Evolutionary conservation across 2,888 invertebrate genomes (phyloP).

Genomic region (Mechanitis mazaeus): DNA sequence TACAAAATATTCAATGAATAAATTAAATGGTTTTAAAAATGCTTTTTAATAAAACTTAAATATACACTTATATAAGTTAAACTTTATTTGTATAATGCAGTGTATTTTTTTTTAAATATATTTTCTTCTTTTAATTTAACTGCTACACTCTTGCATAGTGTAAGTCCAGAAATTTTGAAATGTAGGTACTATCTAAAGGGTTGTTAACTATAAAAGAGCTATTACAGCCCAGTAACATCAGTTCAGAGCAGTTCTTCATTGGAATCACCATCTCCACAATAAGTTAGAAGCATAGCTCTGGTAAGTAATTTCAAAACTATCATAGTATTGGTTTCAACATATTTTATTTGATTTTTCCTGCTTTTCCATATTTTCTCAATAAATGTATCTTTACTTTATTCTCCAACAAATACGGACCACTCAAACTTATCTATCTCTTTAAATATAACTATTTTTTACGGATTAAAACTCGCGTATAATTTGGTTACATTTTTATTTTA

Average conservation of each 20-base stretch:
- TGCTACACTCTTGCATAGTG: conserved; percentile 17
- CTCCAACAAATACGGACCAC: too few species aligned
- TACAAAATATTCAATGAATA: too few species aligned
- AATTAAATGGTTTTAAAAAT: too few species aligned
- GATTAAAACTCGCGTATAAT: too few species aligned
- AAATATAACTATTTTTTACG: too few species aligned
- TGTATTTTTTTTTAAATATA: background rate
- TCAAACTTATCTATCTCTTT: too few species aligned
- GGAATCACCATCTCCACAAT: conserved; percentile 33
- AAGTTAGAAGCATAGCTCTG: conserved; percentile 33
- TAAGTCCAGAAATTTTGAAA: conserved; percentile 10
- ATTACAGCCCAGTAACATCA: conserved; percentile 39
- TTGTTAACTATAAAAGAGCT: conserved; percentile 52
- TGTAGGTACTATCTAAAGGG: conserved; percentile 5
- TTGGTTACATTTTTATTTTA: too few species aligned
- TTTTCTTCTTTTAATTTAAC: background rate
- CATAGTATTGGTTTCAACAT: conserved; percentile 7
- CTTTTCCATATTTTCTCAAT: too few species aligned
- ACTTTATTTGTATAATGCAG: too few species aligned
- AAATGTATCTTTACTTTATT: too few species aligned
- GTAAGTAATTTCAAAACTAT: conserved; percentile 27
- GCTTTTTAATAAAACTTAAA: too few species aligned
- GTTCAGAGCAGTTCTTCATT: conserved; percentile 53
- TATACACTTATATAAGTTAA: too few species aligned
- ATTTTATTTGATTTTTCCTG: background rate